phyloP scores from a whole-genome alignment of 1,140 invertebrate species.

The Rhyzopertha dominica region DNA sequence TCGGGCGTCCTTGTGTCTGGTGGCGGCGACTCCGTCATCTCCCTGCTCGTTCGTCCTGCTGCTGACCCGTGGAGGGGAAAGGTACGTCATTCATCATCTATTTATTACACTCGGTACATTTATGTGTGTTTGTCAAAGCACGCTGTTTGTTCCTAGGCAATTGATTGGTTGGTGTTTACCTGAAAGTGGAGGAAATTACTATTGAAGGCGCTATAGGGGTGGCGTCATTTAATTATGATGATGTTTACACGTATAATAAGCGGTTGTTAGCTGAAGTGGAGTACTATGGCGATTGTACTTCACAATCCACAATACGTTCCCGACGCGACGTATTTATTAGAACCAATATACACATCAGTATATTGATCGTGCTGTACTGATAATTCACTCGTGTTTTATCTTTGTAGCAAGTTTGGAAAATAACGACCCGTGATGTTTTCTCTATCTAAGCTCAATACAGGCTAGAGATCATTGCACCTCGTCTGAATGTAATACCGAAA shows the following conservation, averaged over 20 bases:
- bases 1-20: constrained; percentile 30
- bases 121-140: constrained; percentile 10
- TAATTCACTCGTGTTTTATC: too few relatives aligned
- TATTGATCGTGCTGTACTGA: too few relatives aligned
- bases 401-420: too few relatives aligned
- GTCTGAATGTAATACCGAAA: too few relatives aligned
- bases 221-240: neutral
- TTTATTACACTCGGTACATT: constrained; percentile 23
- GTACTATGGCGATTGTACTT: too few relatives aligned
- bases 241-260: neutral
- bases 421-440: too few relatives aligned
- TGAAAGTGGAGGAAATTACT: neutral
- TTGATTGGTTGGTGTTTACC: constrained; percentile 13
- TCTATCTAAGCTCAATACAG: too few relatives aligned
- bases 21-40: constrained; percentile 23
- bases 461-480: too few relatives aligned
- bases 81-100: constrained; percentile 28
- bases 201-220: neutral
- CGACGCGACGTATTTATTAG: too few relatives aligned
- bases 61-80: constrained; percentile 18
- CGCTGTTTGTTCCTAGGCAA: constrained; percentile 12
- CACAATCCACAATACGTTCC: too few relatives aligned
- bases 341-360: too few relatives aligned
- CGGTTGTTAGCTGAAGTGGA: neutral
- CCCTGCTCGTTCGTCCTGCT: constrained; percentile 14